Evolutionary conservation across 2,113 vertebrate genomes (phyloP).

Genomic region (Brachirus orientalis): DNA sequence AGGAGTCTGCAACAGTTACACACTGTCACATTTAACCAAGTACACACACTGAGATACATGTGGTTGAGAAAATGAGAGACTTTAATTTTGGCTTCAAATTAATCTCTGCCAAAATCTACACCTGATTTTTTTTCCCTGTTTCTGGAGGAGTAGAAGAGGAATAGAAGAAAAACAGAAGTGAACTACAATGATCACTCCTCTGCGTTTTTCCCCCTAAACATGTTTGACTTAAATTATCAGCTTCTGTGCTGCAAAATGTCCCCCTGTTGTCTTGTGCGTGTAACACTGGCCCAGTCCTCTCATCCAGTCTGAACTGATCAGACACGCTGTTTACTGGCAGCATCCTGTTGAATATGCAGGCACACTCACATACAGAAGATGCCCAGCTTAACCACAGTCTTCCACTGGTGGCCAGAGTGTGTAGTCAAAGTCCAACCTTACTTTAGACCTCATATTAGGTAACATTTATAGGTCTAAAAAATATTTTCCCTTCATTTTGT

Average conservation of each 20-base stretch:
- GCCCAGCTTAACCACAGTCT: conserved; percentile 1
- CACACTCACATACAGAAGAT: conserved; percentile 4
- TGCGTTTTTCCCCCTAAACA: neutral
- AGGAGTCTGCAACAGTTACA: too few species aligned
- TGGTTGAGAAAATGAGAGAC: neutral
- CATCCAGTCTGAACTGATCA: neutral
- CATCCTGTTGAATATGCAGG: neutral
- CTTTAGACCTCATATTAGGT: conserved; percentile 4
- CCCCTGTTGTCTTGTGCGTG: neutral
- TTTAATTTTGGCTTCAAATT: neutral
- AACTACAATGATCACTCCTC: too few species aligned
- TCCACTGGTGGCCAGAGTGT: neutral
- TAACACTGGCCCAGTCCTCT: neutral
- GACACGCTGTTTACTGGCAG: neutral
- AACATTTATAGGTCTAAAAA: conserved; percentile 31
- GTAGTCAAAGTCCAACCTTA: neutral
- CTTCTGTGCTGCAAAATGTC: neutral
- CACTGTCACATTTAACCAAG: too few species aligned
- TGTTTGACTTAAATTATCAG: neutral
- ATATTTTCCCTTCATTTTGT: conserved; percentile 8
- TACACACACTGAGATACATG: too few species aligned
- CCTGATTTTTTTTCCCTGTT: neutral
- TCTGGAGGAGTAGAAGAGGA: too few species aligned
- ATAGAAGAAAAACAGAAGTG: too few species aligned
- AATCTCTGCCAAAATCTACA: neutral